Base-by-base conservation (phyloP, 2,797 vertebrate species). In the Echeneis naucrates region DNA sequence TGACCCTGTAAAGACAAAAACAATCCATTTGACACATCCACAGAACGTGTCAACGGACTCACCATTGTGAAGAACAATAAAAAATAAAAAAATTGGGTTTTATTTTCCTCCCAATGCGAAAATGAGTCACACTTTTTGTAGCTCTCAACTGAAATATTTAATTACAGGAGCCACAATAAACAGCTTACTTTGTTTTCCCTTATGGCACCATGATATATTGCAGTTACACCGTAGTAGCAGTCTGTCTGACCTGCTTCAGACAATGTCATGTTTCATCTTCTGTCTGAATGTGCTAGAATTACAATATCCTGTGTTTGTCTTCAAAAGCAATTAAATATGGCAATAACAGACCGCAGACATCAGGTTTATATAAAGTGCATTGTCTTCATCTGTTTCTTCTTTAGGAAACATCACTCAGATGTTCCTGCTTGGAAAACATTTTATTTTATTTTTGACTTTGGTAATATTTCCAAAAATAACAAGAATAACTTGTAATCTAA, bases 301-400 rank as follows among this genome's bases (percentile, higher is more conserved):
- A 69, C 37, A 32, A 52, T 17, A 23, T 16, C 38, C 45, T 72
- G 38, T 42, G 16, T 61, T 32, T 23, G 35, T 23, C 50, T 53
- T 72, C 66, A 52, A 71, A 61, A 37, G 52, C 59, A 47, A 56
- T 70, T 68, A 37, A 42, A 75, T 56, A 17, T 37, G 55, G 14
- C 26, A 75, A 75, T 69, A 57, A 72, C 30, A 81, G 67, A 71
- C 60, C 33, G 53, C 24, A 12, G 61, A 17, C 23, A 21, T 30
- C 23, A 17, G 53, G 61, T 57, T 82, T 12, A 65, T 44, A 72
- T 13, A n/a, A 23, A 47, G 42, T 35, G 26, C 53, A 45, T 4
- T 3, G 6, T 51, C 33, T 42, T 13, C 40, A 55, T 40, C 35
- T 42, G 38, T 52, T 44, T 42, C 24, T 24, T 50, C 47, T 44